Evolutionary conservation across 2,888 invertebrate species (phyloP), one percentile per base, ranked within the genome.

Genomic region (Teinopalpus imperialis): DNA sequence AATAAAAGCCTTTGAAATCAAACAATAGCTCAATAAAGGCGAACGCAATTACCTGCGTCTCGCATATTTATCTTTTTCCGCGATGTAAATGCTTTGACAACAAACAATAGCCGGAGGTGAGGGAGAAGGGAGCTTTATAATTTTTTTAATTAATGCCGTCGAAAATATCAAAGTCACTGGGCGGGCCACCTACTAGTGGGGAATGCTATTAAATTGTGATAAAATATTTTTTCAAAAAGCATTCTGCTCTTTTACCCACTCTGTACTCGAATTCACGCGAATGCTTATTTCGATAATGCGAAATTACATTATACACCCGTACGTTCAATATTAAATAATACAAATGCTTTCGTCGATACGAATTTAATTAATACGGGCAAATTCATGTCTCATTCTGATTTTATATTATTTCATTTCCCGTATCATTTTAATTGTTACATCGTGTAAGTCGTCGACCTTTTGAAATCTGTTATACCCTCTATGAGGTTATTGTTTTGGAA

Each of bases 101-200:
- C 54, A 66, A 74, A 81, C 78, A 81, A 82, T 80, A 57, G 72
- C 72, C 59, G 63, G 66, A 56, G 51, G 61, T 54, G 56, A 43
- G 50, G 59, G 52, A 64, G 64, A 57, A 66, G 65, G 73, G 81
- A 81, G 87, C 87, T 85, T 82, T 85, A 87, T 86, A 87, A 81
- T 86, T 89, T 89, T n/a, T 89, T 89, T 89, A 89, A 89, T 89
- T 88, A 89, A 88, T 85, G 61, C 76, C 69, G 74, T 70, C 73
- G 78, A 81, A 88, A 89, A 89, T 86, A 88, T 88, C 87, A 87
- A 88, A 89, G 88, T 89, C 88, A 88, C 78, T 72, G 76, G 63
- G 59, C 64, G 14, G 62, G 66, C 66, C 61, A 63, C 69, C 67
- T 63, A 66, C 73, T 82, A 81, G 81, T 79, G 69, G 73, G 65